Evolutionary conservation across 2,797 vertebrate species (phyloP).

Genomic region (Enteromius argenteus): DNA sequence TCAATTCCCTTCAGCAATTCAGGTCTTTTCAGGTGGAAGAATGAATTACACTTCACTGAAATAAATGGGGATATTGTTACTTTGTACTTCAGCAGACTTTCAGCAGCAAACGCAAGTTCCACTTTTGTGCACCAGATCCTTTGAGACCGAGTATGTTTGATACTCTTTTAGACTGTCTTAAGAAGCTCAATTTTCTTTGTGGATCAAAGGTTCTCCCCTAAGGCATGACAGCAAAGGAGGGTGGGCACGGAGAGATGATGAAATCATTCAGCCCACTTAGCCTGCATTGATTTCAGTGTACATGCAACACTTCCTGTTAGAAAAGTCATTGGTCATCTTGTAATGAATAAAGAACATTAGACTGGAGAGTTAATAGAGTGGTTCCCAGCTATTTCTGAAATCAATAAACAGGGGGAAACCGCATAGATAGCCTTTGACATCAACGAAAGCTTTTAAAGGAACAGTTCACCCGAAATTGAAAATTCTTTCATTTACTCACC

Average conservation of each 20-base stretch:
- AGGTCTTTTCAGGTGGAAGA: slow-evolving; percentile 52
- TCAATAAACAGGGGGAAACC: not conserved
- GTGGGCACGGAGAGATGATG: not conserved
- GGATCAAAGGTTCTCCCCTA: slow-evolving; percentile 33
- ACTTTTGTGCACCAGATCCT: slow-evolving; percentile 20
- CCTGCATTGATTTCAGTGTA: slow-evolving; percentile 10
- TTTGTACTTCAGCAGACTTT: slow-evolving; percentile 6
- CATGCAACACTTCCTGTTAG: not conserved
- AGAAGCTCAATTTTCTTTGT: slow-evolving; percentile 16
- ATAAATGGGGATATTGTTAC: slow-evolving; percentile 18
- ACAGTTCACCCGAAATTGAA: too few species aligned
- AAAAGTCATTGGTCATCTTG: not conserved
- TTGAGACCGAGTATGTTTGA: not conserved
- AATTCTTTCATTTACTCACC: too few species aligned
- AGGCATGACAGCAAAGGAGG: slow-evolving; percentile 8
- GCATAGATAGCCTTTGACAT: not conserved
- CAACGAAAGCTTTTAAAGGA: not conserved
- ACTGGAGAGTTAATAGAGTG: not conserved
- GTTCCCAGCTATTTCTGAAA: not conserved
- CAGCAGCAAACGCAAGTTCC: slow-evolving; percentile 4
- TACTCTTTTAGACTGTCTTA: slow-evolving; percentile 17
- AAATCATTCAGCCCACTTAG: slow-evolving; percentile 21
- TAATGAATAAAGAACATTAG: slow-evolving; percentile 6
- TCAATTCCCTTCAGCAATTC: slow-evolving; percentile 1
- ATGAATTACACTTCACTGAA: slow-evolving; percentile 32